Evolutionary conservation across 2,888 invertebrate species (phyloP).

Genomic region (Eugnorisma glareosa): DNA sequence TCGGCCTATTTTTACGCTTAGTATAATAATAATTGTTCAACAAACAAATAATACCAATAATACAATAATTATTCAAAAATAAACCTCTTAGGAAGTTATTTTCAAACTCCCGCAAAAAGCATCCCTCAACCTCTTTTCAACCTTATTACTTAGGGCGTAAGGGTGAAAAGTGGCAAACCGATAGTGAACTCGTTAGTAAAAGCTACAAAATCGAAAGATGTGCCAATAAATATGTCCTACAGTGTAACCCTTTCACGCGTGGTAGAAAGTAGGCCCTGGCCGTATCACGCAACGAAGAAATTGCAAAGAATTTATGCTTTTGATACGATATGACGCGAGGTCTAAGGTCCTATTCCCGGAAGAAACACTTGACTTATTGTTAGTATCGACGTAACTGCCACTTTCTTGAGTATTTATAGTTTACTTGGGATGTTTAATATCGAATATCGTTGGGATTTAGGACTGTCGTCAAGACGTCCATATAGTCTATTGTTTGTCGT

Average conservation of each 20-base stretch:
- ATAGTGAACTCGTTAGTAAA: background rate
- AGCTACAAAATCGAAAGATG: slow-evolving; percentile 3
- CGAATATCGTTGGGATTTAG: slow-evolving; percentile 26
- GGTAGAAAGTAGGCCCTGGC: slow-evolving; percentile 89
- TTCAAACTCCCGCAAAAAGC: background rate
- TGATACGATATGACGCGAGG: slow-evolving; percentile 83
- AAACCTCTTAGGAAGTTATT: background rate
- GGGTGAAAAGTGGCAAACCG: background rate
- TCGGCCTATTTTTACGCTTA: background rate
- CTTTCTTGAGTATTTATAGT: slow-evolving; percentile 55
- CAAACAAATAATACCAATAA: background rate
- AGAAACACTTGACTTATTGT: slow-evolving; percentile 71
- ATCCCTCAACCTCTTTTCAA: background rate
- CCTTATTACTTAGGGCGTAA: background rate
- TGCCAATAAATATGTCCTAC: slow-evolving; percentile 67
- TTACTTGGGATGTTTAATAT: slow-evolving; percentile 31
- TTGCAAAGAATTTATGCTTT: slow-evolving; percentile 90
- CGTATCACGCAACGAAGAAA: slow-evolving; percentile 89
- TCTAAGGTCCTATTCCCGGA: slow-evolving; percentile 80
- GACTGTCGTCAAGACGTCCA: background rate
- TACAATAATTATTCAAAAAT: background rate
- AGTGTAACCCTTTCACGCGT: slow-evolving; percentile 88
- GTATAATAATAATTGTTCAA: background rate
- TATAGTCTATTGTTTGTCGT: too few species aligned
- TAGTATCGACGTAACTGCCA: slow-evolving; percentile 60